phyloP scores from a whole-genome alignment of 1,140 invertebrate species.

The Lysiphlebus fabarum region DNA sequence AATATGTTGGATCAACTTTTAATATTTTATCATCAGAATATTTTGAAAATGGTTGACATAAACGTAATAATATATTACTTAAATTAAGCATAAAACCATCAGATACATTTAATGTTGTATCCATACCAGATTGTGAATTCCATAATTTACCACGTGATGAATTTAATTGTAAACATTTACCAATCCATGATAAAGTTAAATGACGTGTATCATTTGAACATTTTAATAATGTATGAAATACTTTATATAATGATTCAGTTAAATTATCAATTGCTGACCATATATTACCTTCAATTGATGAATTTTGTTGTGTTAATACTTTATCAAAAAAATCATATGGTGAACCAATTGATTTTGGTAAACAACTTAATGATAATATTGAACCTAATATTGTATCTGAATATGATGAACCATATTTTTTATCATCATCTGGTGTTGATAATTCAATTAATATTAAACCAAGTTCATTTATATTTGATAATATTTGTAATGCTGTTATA shows the following conservation, averaged over 20 bases:
- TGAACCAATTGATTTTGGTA: slow-evolving; percentile 66
- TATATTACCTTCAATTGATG: slow-evolving; percentile 64
- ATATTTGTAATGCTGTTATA: slow-evolving; percentile 52
- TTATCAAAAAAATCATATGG: slow-evolving; percentile 75
- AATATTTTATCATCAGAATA: too few species aligned
- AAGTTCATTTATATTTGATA: slow-evolving; percentile 56
- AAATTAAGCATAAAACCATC: too few species aligned
- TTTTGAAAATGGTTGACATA: too few species aligned
- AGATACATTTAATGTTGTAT: too few species aligned
- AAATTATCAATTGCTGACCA: slow-evolving; percentile 67
- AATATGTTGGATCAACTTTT: too few species aligned
- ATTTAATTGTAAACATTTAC: slow-evolving; percentile 73
- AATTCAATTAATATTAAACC: slow-evolving; percentile 64
- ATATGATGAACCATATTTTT: slow-evolving; percentile 60
- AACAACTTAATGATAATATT: slow-evolving; percentile 73
- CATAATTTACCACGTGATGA: slow-evolving; percentile 77
- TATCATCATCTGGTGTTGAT: slow-evolving; percentile 61
- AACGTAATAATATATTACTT: too few species aligned
- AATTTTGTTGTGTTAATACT: slow-evolving; percentile 60
- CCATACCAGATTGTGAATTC: slow-evolving; percentile 57
- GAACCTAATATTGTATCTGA: slow-evolving; percentile 75
- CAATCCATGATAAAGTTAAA: slow-evolving; percentile 75
- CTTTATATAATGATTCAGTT: slow-evolving; percentile 63
- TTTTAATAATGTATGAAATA: slow-evolving; percentile 71
- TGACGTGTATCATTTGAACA: slow-evolving; percentile 64